Evolutionary conservation across 2,888 invertebrate species (phyloP), one percentile per base, ranked within the genome.

Genomic region (Portevinia maculata): DNA sequence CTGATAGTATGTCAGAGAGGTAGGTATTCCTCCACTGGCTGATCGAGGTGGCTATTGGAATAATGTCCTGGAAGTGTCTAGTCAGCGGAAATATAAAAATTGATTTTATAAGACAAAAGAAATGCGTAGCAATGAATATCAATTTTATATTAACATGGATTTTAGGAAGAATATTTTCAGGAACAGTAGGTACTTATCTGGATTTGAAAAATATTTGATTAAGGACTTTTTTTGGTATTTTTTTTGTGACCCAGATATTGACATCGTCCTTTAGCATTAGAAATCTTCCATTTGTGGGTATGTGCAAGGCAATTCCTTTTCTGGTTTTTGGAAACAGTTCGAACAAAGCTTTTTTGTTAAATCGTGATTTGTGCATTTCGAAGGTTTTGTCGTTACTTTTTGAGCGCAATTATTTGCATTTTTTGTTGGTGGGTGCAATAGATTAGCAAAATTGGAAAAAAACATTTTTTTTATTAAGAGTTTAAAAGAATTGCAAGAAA

Each of bases 81-180:
- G 17, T 69, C 53, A 62, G 74, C 67, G 30, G 15, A 41, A 46
- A 50, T 11, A 13, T 19, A 11, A 34, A 21, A 62, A 60, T 48
- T 48, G 59, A 37, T 59, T 46, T 46, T 37, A 37, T 67, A 48
- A 73, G 65, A 65, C 53, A 79, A 79, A 79, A 37, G 32, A 69
- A 62, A 69, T 79, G 67, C 67, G 67, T 83, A 78, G 17, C 73
- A 62, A 78, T 83, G 71, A 78, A 83, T 73, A 83, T 67, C 67
- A 78, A 78, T 78, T 78, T 69, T 60, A 48, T 44, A 70, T 74
- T 75, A 46, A 44, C 52, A 52, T 28, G 39, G 57, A 64, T 75
- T 75, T 81, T n/a, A 3, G n/a, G 28, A 46, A 55, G 55, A 67
- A 46, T 46, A 37, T 24, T 46, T 67, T 67, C 6, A n/a, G 32